Percentiles rank a stretch among this genome's conserved stretches.
Evolutionary conservation across 2,797 vertebrate genomes (phyloP).

Genomic region (Lerista edwardsae): DNA sequence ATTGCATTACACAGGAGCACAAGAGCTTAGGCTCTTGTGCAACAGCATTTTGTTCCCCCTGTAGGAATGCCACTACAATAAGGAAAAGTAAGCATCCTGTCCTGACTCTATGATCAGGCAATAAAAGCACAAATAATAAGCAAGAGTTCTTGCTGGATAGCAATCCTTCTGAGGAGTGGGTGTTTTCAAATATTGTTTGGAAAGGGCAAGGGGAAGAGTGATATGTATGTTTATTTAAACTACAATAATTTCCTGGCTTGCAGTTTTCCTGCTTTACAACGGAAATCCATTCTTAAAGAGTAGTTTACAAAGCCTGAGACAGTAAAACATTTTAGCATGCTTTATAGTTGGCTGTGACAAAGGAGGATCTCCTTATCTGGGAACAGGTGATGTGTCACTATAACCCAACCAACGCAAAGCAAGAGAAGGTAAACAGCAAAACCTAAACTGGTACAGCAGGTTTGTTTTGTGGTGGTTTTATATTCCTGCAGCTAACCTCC

Average conservation of each 20-base stretch:
- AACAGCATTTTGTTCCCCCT: too few relatives aligned
- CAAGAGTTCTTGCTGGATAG: fast-evolving
- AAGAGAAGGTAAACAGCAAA: slow-evolving; percentile 9
- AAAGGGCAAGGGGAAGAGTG: slow-evolving; percentile 28
- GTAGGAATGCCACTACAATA: too few relatives aligned
- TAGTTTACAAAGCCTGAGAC: background rate
- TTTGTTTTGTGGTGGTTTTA: slow-evolving; percentile 41
- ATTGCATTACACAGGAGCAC: too few relatives aligned
- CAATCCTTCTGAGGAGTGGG: background rate
- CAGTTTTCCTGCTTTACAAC: background rate
- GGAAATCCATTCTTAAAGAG: background rate
- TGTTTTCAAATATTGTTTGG: background rate
- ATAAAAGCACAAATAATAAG: slow-evolving; percentile 23
- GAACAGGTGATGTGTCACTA: background rate
- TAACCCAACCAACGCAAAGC: slow-evolving; percentile 20
- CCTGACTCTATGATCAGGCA: fast-evolving
- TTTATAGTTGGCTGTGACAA: background rate
- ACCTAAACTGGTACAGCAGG: slow-evolving; percentile 67
- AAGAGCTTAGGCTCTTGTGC: too few relatives aligned
- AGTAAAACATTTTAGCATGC: background rate
- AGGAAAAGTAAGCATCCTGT: background rate
- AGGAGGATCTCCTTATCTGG: background rate
- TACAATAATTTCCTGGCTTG: slow-evolving; percentile 34
- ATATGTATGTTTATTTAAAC: slow-evolving; percentile 10
- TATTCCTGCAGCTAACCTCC: background rate